phyloP scores from a whole-genome alignment of 2,113 vertebrate genomes.

The Narcine bancroftii region DNA sequence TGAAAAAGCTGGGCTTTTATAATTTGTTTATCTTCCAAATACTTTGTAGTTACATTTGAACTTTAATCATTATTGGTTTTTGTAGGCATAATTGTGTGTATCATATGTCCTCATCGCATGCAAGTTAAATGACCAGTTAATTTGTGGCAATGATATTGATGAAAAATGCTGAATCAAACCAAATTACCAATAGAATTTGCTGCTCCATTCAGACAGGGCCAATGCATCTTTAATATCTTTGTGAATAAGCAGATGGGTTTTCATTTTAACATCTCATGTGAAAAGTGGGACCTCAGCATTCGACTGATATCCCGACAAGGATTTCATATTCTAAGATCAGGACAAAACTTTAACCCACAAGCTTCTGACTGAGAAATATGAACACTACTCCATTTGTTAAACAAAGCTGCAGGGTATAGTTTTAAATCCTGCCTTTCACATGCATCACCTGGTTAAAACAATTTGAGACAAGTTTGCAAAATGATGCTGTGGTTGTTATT shows the following conservation, averaged over 20 bases:
- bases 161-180: not conserved
- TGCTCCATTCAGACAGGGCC: not conserved
- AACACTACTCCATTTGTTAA: not conserved
- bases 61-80: not conserved
- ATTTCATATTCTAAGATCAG: not conserved
- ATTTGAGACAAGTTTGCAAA: not conserved
- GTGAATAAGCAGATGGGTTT: not conserved
- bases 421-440: not conserved
- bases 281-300: not conserved
- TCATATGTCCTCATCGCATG: not conserved
- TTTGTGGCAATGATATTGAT: not conserved
- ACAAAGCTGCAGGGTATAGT: not conserved
- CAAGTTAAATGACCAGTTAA: not conserved
- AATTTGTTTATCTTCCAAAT: not conserved
- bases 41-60: not conserved
- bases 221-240: not conserved
- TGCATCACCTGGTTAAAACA: not conserved
- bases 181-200: not conserved
- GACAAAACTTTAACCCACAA: not conserved
- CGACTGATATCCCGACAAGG: not conserved
- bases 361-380: not conserved
- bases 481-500: not conserved
- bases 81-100: not conserved
- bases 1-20: not conserved
- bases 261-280: not conserved